phyloP scores from a whole-genome alignment of 2,113 vertebrate genomes.

The Grammomys surdaster region DNA sequence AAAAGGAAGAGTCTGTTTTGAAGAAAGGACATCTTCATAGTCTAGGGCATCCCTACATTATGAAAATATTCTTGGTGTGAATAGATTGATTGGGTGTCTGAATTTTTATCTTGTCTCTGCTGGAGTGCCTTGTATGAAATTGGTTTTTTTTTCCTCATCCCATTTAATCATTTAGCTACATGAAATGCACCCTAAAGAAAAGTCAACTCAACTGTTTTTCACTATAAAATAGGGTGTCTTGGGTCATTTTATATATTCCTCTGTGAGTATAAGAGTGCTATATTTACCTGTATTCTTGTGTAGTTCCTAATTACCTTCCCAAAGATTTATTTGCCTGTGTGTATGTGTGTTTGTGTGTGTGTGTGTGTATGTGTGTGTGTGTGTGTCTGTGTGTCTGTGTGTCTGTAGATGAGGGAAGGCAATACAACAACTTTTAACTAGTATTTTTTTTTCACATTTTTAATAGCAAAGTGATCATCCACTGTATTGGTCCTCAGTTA shows the following conservation, averaged over 20 bases:
- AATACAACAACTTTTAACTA: slow-evolving; percentile 59
- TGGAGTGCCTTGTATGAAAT: slow-evolving; percentile 70
- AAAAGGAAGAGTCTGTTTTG: not conserved
- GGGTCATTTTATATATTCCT: slow-evolving; percentile 49
- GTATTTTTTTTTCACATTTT: slow-evolving; percentile 57
- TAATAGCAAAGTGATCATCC: slow-evolving; percentile 41
- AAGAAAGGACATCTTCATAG: slow-evolving; percentile 53
- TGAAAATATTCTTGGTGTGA: slow-evolving; percentile 39
- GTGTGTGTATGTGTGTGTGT: not conserved
- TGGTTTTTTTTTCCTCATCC: slow-evolving; percentile 47
- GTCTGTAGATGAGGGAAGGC: not conserved
- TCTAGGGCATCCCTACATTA: slow-evolving; percentile 10
- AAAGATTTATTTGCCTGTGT: not conserved
- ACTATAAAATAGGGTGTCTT: slow-evolving; percentile 21
- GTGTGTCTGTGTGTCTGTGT: not conserved
- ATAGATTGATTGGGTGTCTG: slow-evolving; percentile 26
- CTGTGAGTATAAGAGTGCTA: slow-evolving; percentile 37
- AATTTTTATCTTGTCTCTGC: slow-evolving; percentile 58
- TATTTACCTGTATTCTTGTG: slow-evolving; percentile 31
- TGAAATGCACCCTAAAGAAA: slow-evolving; percentile 25
- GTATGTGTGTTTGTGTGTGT: not conserved
- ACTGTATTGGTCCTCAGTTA: slow-evolving; percentile 29
- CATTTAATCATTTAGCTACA: slow-evolving; percentile 26
- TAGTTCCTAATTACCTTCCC: slow-evolving; percentile 32
- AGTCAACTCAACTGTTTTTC: slow-evolving; percentile 43